phyloP scores from a whole-genome alignment of 2,888 invertebrate genomes.

The Leucophora obtusa region DNA sequence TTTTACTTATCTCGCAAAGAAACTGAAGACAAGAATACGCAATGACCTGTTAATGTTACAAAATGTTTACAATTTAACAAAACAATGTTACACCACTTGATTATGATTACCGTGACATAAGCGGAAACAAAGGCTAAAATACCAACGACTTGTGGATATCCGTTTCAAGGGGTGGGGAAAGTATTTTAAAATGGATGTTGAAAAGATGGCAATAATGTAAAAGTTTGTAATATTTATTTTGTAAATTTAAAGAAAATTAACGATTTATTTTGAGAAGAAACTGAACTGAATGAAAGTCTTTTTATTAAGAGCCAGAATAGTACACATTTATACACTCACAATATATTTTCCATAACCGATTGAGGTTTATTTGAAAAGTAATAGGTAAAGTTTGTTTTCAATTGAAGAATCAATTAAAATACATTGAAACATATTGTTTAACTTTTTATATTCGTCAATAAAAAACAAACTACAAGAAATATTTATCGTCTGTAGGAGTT shows the following conservation, averaged over 20 bases:
- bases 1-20: slow-evolving; percentile 43
- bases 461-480: too few relatives aligned
- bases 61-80: slow-evolving; percentile 68
- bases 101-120: slow-evolving; percentile 46
- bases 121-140: slow-evolving; percentile 6
- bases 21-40: slow-evolving; percentile 49
- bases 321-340: too few relatives aligned
- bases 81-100: slow-evolving; percentile 64
- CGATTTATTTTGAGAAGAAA: slow-evolving; percentile 30
- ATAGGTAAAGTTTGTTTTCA: too few relatives aligned
- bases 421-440: too few relatives aligned
- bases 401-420: too few relatives aligned
- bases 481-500: too few relatives aligned
- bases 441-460: too few relatives aligned
- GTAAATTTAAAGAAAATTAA: slow-evolving; percentile 38
- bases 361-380: too few relatives aligned
- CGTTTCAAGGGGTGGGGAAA: background rate
- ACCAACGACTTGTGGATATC: slow-evolving; percentile 13
- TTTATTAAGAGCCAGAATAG: background rate
- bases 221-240: slow-evolving; percentile 37
- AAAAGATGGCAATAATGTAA: slow-evolving; percentile 30
- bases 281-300: background rate
- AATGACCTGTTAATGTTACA: slow-evolving; percentile 73
- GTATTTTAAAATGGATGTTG: background rate
- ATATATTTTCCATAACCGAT: too few relatives aligned